Evolutionary conservation across 2,888 invertebrate genomes (phyloP).

Genomic region (Chymomyza fuscimana): DNA sequence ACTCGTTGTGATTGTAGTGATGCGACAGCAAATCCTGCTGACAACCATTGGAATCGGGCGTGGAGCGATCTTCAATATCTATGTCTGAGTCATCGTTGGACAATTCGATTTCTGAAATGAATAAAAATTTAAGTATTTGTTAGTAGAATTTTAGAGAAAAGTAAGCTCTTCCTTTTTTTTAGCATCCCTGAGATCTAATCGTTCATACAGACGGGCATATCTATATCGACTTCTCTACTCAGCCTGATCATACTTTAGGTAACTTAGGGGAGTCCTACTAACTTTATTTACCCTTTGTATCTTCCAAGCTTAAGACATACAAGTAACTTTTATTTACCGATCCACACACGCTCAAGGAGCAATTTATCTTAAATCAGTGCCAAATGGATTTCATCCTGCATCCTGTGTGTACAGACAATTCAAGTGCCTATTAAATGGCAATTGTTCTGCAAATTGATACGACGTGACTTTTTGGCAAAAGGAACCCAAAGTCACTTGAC

Average conservation of each 20-base stretch:
- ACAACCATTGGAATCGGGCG: conserved; percentile 73
- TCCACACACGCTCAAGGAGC: too few relatives aligned
- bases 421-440: conserved; percentile 73
- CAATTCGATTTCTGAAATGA: conserved; percentile 71
- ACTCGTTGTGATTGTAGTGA: conserved; percentile 71
- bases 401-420: not conserved
- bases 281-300: too few relatives aligned
- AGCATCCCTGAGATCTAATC: too few relatives aligned
- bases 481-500: conserved; percentile 62
- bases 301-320: too few relatives aligned
- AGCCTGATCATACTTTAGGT: too few relatives aligned
- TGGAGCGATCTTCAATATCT: conserved; percentile 79
- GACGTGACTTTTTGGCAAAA: conserved; percentile 71
- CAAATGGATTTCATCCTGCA: not conserved
- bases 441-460: conserved; percentile 74
- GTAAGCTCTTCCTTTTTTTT: too few relatives aligned
- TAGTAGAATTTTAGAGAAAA: too few relatives aligned
- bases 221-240: too few relatives aligned
- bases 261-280: too few relatives aligned
- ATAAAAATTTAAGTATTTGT: not conserved
- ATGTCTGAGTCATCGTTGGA: conserved; percentile 80
- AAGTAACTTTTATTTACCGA: too few relatives aligned
- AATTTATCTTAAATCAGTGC: too few relatives aligned
- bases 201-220: too few relatives aligned
- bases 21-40: conserved; percentile 59